Evolutionary conservation across 2,888 invertebrate species (phyloP), one percentile per base, ranked within the genome.

Genomic region (Hirtodrosophila trivittata): DNA sequence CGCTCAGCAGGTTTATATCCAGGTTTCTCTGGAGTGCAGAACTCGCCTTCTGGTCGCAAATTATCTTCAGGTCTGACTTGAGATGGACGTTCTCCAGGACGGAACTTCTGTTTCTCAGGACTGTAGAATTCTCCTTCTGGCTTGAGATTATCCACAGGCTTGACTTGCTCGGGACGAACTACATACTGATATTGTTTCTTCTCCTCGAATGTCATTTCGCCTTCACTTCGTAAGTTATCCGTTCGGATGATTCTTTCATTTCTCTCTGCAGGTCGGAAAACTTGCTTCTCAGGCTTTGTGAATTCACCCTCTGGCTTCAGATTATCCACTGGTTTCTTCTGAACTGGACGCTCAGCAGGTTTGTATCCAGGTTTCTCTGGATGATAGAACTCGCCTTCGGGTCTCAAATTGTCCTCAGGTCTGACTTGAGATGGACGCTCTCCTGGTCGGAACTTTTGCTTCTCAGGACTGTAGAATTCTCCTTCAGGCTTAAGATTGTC

Each of bases 201-300:
- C 0, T 90, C 88, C 0, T 90, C 90, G 33, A 87, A 80, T 30
- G 92, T 90, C 76, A 91, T 90, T 4, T 90, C 88, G 12, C 92
- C 93, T 89, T 93, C 93, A 9, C 92, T 92, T 67, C 89, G 89
- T 1, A 94, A 88, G 86, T 94, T 94, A 74, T 94, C 94, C 77
- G 92, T 92, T 42, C 92, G 93, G 80, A 90, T 92, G 0, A 92
- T 92, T 90, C 28, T 92, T 60, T 90, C 91, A 1, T 72, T 76
- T 33, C 52, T 73, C 6, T 91, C 91, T 54, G 85, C 89, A 33
- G 91, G 91, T 12, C 89, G 86, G 77, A 92, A 93, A 52, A 91
- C 92, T 4, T 92, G 92, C 35, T 89, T 90, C 14, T 90, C 89
- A 0, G 92, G 92, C 4, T 89, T 73, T 58, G 92, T 91, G 75